Percentiles rank a stretch among this genome's conserved stretches.
Evolutionary conservation across 2,797 vertebrate species (phyloP).

Genomic region (Danio choprae): DNA sequence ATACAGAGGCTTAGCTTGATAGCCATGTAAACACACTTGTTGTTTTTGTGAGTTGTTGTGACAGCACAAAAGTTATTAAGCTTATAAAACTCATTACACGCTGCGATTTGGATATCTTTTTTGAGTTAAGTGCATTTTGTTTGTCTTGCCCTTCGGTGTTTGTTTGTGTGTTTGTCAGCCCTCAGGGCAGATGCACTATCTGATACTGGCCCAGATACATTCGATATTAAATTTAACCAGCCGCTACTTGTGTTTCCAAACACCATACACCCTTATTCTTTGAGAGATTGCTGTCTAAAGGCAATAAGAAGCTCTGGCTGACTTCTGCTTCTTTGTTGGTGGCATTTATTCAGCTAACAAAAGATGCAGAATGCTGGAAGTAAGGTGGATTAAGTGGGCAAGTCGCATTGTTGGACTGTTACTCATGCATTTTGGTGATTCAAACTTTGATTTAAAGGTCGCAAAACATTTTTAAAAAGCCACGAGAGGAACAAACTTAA

Average conservation of each 20-base stretch:
- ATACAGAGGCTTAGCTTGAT: slow-evolving; percentile 66
- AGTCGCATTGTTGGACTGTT: slow-evolving; percentile 36
- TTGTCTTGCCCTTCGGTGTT: slow-evolving; percentile 33
- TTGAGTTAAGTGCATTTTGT: slow-evolving; percentile 34
- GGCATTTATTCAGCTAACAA: slow-evolving; percentile 48
- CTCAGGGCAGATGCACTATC: slow-evolving; percentile 23
- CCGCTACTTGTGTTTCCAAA: slow-evolving; percentile 48
- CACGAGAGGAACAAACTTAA: neutral
- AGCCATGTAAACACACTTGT: slow-evolving; percentile 54
- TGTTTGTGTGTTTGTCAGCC: slow-evolving; percentile 40
- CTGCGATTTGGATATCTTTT: neutral
- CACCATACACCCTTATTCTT: slow-evolving; percentile 49
- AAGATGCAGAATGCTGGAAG: slow-evolving; percentile 41
- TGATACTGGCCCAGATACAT: slow-evolving; percentile 55
- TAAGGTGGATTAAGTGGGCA: slow-evolving; percentile 44
- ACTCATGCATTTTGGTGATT: slow-evolving; percentile 10
- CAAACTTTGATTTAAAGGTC: neutral
- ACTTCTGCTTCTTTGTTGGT: slow-evolving; percentile 44
- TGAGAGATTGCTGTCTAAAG: slow-evolving; percentile 34
- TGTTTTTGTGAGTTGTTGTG: slow-evolving; percentile 55
- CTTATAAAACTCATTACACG: neutral
- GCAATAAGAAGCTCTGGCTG: slow-evolving; percentile 46
- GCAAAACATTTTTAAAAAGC: neutral
- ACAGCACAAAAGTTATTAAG: slow-evolving; percentile 47
- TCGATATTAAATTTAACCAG: slow-evolving; percentile 51